A percentile compares a stretch with the other conserved stretches of the same genome.
phyloP scores from a whole-genome alignment of 2,113 vertebrate species.

The Anoura caudifer region DNA sequence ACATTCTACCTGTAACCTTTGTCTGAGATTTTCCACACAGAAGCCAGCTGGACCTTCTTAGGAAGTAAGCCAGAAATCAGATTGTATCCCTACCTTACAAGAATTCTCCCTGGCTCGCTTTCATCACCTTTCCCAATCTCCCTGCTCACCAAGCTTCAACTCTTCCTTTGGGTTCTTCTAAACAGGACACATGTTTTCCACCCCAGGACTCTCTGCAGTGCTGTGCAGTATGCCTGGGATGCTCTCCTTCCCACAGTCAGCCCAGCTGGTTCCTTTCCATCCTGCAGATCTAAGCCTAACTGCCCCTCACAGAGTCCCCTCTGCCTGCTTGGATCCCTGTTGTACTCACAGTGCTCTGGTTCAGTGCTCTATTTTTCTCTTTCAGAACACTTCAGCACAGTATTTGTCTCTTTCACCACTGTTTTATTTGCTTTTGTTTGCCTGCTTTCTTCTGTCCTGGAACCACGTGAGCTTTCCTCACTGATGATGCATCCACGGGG shows the following conservation, averaged over 20 bases:
- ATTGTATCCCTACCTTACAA: not conserved
- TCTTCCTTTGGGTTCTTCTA: not conserved
- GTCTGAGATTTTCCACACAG: not conserved
- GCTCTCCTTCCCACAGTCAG: not conserved
- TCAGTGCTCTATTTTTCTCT: not conserved
- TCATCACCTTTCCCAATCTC: not conserved
- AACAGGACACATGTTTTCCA: not conserved
- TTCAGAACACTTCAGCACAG: not conserved
- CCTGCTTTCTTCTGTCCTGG: not conserved
- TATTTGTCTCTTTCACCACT: not conserved
- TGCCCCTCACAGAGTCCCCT: not conserved
- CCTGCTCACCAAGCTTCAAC: not conserved
- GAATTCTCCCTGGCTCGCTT: not conserved
- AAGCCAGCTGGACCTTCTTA: not conserved
- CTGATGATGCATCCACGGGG: not conserved
- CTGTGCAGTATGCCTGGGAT: not conserved
- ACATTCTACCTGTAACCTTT: not conserved
- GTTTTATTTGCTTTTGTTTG: not conserved
- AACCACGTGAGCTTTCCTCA: not conserved
- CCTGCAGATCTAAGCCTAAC: not conserved
- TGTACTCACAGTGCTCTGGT: not conserved
- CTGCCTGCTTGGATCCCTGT: not conserved
- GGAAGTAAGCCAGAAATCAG: not conserved
- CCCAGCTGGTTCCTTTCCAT: not conserved
- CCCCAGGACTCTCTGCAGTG: not conserved